Base-by-base conservation (phyloP, 2,888 invertebrate genomes). In the Limnephilus marmoratus region DNA sequence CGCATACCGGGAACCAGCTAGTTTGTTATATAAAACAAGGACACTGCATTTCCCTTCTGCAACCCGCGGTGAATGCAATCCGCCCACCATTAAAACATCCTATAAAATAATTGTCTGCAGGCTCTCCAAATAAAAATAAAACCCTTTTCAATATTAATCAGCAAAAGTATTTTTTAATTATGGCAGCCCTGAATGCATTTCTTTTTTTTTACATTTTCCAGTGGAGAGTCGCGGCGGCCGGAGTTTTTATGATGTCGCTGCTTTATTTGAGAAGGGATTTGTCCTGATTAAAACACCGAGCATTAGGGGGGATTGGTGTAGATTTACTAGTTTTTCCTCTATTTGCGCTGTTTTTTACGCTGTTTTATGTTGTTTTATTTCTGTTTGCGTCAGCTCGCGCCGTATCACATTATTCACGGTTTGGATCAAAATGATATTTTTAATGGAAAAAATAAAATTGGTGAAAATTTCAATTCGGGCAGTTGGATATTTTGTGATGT, bases 221-320 rank as follows among this genome's bases (percentile, higher is more conserved):
- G 34, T 37, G 80, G 88, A 88, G 37, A 80, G 18, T 24, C 80
- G 88, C 81, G 80, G 37, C 80, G 41, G 53, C n/a, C 53, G 53
- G 53, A 87, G 53, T 87, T 87, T 87, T 87, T 81, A 89, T 81
- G 88, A 89, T 81, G 87, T 89, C 88, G 88, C 34, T 34, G 88
- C 81, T 80, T 89, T 89, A 89, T 89, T 89, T 89, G 88, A 89
- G 88, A 37, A 80, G 34, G 88, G 88, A 89, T 89, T 89, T 89
- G 31, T 89, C 81, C 37, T 89, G 80, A 89, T 89, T 89, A 89
- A 89, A 89, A 89, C 88, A 81, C 88, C 80, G 81, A 89, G 88
- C 88, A 89, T 89, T 89, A 89, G 88, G n/a, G 80, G n/a, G 88
- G 80, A 80, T 80, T 89, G 88, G 41, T 31, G 81, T 80, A 80